These are phyloP conservation scores for Anguilla rostrata DNA, from an alignment of 2,113 vertebrate species.

Conservation along the genomic window DNA sequence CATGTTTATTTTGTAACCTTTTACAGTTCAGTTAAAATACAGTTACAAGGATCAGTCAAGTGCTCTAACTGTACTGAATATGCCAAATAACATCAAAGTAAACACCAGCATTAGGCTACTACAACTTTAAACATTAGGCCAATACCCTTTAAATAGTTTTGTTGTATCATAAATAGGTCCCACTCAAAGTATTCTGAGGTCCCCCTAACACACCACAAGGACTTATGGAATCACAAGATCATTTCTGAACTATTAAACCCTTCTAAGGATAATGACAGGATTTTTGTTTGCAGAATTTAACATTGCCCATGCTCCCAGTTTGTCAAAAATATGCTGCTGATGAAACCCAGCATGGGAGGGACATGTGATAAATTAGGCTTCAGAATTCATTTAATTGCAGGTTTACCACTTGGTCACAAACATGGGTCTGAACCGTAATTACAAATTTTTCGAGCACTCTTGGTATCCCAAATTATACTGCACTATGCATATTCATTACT, in stretches of 20 bases:
- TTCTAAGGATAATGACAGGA: background rate
- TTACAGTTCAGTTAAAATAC: background rate
- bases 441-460: background rate
- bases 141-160: background rate
- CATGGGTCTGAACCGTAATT: background rate
- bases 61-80: constrained; percentile 21
- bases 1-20: background rate
- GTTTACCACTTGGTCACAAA: background rate
- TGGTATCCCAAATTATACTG: background rate
- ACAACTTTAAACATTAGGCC: too few relatives aligned
- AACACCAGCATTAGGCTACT: background rate
- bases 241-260: background rate
- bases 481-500: background rate
- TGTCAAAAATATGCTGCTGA: background rate
- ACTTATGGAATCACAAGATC: background rate
- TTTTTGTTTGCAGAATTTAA: background rate
- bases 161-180: background rate
- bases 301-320: background rate
- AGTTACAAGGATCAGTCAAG: constrained; percentile 12
- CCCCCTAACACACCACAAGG: background rate
- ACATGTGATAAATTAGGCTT: background rate
- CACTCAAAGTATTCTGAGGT: background rate
- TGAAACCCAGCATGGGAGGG: background rate
- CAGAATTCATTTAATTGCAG: background rate
- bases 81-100: constrained; percentile 15